These are phyloP conservation scores for Hyalella azteca DNA, from an alignment of 2,888 invertebrate species.

Conservation along the genomic window DNA sequence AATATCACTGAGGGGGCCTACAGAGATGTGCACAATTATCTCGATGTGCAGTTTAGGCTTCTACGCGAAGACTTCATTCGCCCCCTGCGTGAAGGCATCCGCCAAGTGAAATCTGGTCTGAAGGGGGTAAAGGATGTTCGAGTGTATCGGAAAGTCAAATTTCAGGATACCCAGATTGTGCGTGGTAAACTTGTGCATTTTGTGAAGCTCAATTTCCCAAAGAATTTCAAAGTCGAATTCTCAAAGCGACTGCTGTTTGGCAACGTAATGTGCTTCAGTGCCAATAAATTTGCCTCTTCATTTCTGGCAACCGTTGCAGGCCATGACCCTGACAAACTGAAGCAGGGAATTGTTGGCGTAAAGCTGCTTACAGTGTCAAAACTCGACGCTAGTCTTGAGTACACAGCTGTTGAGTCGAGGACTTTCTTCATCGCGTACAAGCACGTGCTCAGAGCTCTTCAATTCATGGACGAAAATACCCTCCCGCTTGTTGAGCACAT, in stretches of 20 bases:
- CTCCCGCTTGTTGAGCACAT: conserved; percentile 76
- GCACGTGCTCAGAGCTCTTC: conserved; percentile 75
- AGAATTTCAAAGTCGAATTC: conserved; percentile 64
- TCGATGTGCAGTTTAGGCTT: conserved; percentile 78
- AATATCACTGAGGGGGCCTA: conserved; percentile 72
- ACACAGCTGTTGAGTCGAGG: conserved; percentile 72
- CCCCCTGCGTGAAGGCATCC: conserved; percentile 74
- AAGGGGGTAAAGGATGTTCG: conserved; percentile 63
- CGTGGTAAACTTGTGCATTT: conserved; percentile 40
- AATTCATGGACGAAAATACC: conserved; percentile 66
- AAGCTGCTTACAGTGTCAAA: conserved; percentile 54
- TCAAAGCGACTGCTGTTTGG: conserved; percentile 74
- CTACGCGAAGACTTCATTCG: conserved; percentile 79
- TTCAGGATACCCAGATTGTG: conserved; percentile 64
- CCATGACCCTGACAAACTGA: conserved; percentile 66
- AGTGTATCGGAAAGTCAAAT: conserved; percentile 66
- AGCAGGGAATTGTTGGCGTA: conserved; percentile 68
- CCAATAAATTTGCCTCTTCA: conserved; percentile 73
- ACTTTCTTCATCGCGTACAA: conserved; percentile 84
- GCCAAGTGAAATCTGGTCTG: conserved; percentile 67
- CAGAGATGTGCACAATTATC: conserved; percentile 72
- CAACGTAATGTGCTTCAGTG: conserved; percentile 75
- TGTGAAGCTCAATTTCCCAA: conserved; percentile 59
- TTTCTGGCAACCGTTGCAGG: conserved; percentile 74
- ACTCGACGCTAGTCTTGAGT: neutral